Base-by-base conservation (phyloP, 1,140 invertebrate genomes). In the Drosophila kepulauana region DNA sequence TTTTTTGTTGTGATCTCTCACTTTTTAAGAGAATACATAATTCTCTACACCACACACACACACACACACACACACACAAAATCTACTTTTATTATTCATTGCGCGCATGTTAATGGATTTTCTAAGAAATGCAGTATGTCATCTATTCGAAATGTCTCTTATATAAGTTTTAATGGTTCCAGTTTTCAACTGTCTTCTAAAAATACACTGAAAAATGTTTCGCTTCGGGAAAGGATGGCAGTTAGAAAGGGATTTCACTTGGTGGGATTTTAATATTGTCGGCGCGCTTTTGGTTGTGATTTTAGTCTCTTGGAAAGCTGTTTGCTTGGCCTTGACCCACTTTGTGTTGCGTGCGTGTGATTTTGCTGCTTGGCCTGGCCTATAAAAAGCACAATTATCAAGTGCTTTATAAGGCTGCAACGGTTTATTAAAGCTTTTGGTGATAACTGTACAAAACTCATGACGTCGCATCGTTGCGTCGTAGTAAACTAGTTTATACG, bases 291-390 rank as follows among this genome's bases (percentile, higher is more conserved):
- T 67, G 48, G 15, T 16, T 33, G 5, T 28, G 49, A 43, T 46
- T 30, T 45, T 46, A 28, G 38, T 45, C 28, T 58, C 8, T 16
- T 2, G 38, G 54, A 76, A 69, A 79, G 75, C 56, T 87, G 49
- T 75, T 72, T 45, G 33, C 35, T 70, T 87, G 84, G 84, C 84
- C 84, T 87, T 87, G 84, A 87, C 84, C 84, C 63, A 87, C 65
- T 88, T 87, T 46, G 64, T 66, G 38, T 58, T 61, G 28, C 73
- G 54, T 57, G 68, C 28, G 51, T 54, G 51, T 54, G 51, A 2
- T 62, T 20, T 65, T 56, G 46, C 45, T 49, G 35, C 35, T 38
- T 38, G 35, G 35, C 35, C 10, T 52, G 65, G 58, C 64, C 71
- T 20, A 61, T 75, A 61, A 61, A 54, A 81, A 81, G 69, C 79